Evolutionary conservation across 1,140 invertebrate genomes (phyloP).

Genomic region (Helicorthomorpha holstii): DNA sequence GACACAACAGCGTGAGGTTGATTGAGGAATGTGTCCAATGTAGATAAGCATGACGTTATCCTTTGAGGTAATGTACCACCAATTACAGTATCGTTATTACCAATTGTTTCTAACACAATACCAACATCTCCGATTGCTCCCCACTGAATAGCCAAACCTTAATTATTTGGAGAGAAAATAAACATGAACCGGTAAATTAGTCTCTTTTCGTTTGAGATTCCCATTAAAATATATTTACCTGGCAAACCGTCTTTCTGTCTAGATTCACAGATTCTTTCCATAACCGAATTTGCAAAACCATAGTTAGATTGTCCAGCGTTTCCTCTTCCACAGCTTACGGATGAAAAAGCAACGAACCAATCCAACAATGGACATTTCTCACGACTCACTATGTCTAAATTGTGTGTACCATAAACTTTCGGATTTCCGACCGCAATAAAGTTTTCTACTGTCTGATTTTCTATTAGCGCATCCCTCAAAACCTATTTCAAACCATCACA

Average conservation of each 20-base stretch:
- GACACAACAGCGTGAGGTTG: constrained; percentile 69
- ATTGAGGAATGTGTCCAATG: constrained; percentile 74
- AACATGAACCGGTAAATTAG: background rate
- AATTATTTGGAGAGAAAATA: background rate
- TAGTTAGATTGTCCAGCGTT: constrained; percentile 93
- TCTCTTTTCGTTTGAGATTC: background rate
- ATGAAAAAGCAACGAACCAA: constrained; percentile 88
- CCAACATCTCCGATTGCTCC: constrained; percentile 95
- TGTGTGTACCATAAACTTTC: constrained; percentile 46
- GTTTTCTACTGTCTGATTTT: constrained; percentile 56
- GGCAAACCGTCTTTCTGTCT: constrained; percentile 56
- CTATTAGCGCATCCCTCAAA: constrained; percentile 69
- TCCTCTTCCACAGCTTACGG: constrained; percentile 81
- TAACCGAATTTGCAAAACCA: constrained; percentile 84
- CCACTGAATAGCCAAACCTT: constrained; percentile 80
- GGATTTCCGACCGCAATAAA: constrained; percentile 33
- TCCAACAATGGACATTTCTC: constrained; percentile 56
- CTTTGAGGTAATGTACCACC: constrained; percentile 85
- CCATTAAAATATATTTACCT: constrained; percentile 20
- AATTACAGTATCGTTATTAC: constrained; percentile 74
- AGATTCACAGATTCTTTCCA: constrained; percentile 84
- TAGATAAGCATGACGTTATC: constrained; percentile 67
- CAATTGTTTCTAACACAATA: constrained; percentile 68
- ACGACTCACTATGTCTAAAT: constrained; percentile 55
- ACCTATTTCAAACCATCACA: constrained; percentile 23